phyloP scores from a whole-genome alignment of 2,888 invertebrate genomes.

The Protophormia terraenovae region DNA sequence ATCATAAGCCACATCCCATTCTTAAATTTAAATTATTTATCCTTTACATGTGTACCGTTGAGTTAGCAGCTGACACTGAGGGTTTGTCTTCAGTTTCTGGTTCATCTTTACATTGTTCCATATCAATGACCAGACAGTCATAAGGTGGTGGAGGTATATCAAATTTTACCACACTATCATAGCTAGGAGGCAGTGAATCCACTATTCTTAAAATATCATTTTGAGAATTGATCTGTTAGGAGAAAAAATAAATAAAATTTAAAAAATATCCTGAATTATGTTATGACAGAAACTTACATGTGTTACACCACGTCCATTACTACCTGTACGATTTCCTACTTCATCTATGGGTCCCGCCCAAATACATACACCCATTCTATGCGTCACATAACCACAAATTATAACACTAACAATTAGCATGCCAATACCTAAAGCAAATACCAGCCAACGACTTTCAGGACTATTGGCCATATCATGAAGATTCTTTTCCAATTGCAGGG shows the following conservation, averaged over 20 bases:
- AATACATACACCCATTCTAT: constrained; percentile 81
- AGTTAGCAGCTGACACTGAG: constrained; percentile 51
- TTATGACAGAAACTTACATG: constrained; percentile 77
- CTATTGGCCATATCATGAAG: constrained; percentile 80
- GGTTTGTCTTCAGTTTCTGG: constrained; percentile 69
- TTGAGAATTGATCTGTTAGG: constrained; percentile 78
- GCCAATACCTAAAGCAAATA: constrained; percentile 81
- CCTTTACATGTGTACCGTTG: constrained; percentile 75
- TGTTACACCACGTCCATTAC: constrained; percentile 70
- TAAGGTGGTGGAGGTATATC: constrained; percentile 81
- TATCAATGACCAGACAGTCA: constrained; percentile 78
- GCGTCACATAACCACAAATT: constrained; percentile 81
- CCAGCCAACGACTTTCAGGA: constrained; percentile 79
- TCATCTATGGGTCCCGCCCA: constrained; percentile 81
- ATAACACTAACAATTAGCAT: constrained; percentile 80
- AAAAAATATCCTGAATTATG: background rate
- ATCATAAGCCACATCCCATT: constrained; percentile 19
- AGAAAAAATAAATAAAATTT: constrained; percentile 1
- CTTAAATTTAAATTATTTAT: background rate
- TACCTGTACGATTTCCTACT: constrained; percentile 72
- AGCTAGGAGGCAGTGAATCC: constrained; percentile 81
- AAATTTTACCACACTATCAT: constrained; percentile 80
- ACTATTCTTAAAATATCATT: constrained; percentile 80
- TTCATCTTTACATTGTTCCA: constrained; percentile 77
- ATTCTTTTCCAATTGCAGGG: constrained; percentile 81